A percentile compares a stretch with the other conserved stretches of the same genome.
Conservation (phyloP, 2,888 invertebrate species). For the Lycaena phlaeas region DNA sequence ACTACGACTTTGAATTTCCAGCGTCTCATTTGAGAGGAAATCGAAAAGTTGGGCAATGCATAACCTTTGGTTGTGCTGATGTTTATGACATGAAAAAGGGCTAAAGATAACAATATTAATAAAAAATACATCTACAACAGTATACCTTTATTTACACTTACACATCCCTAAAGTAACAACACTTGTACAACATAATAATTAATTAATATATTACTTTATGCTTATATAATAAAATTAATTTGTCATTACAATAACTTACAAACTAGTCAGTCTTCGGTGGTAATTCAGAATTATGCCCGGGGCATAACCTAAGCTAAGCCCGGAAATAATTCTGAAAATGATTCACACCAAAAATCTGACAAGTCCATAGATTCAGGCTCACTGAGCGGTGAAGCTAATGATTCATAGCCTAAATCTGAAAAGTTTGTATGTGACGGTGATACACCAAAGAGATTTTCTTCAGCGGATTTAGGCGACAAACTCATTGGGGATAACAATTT, state of each 20-base stretch:
- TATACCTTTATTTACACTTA: conserved; percentile 5
- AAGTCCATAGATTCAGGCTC: conserved; percentile 60
- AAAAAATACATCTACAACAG: background rate
- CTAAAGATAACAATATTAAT: too few relatives aligned
- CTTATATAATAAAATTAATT: conserved; percentile 22
- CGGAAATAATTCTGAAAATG: conserved; percentile 85
- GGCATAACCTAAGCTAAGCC: conserved; percentile 69
- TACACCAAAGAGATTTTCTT: conserved; percentile 44
- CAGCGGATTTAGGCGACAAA: conserved; percentile 43
- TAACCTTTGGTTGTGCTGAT: too few relatives aligned
- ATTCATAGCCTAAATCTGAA: conserved; percentile 65
- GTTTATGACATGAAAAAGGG: too few relatives aligned
- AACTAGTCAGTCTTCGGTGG: conserved; percentile 68
- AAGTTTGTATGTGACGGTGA: conserved; percentile 58
- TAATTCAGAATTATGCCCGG: conserved; percentile 36
- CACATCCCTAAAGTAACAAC: conserved; percentile 6
- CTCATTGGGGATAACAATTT: conserved; percentile 61
- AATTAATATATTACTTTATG: conserved; percentile 16
- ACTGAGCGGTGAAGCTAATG: conserved; percentile 61
- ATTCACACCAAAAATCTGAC: conserved; percentile 82
- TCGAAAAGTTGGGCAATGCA: too few relatives aligned
- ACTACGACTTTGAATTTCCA: too few relatives aligned
- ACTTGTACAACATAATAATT: background rate
- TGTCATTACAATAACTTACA: conserved; percentile 31
- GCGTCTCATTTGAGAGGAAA: too few relatives aligned